Base-by-base conservation (phyloP, 2,888 invertebrate species). In the Lacanobia oleracea region DNA sequence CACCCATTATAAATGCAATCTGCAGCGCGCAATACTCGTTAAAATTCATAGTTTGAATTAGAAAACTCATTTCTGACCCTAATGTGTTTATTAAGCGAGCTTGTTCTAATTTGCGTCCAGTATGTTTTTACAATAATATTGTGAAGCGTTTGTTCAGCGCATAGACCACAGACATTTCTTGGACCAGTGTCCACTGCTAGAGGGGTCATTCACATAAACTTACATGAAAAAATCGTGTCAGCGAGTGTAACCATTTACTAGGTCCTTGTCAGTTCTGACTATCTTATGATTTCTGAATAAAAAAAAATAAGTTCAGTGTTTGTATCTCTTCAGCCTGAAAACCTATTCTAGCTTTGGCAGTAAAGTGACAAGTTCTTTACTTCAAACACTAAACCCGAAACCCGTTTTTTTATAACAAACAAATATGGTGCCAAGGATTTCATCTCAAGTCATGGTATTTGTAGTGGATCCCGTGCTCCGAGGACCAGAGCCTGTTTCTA, bases 11-110 rank as follows among this genome's bases (percentile, higher is more conserved):
- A 64, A 60, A 74, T 63, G 75, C 69, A 83, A 83, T 79, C 75
- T 73, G 51, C 75, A 60, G 56, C 23, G 48, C 45, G 48, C 68
- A 21, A 62, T 53, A 63, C 66, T 82, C 62, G 80, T 83, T 79
- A 82, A 74, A 68, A 79, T 79, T 68, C 79, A 82, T 83, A 79
- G 83, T 63, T 82, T 69, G 59, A 68, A 79, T 82, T 68, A 73
- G 68, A 72, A 82, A 73, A 82, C 53, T 59, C 61, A 73, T 82
- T 82, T 27, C 51, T 66, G 48, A n/a, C 9, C 27, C 54, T 60
- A 59, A 67, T 56, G 51, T 61, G 80, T 63, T 66, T 68, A 57
- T 66, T 63, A 27, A 33, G 23, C 63, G 59, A 12, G 48, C 23
- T 14, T 45, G 64, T 59, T 63, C 48, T 12, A 40, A 63, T 59